A percentile compares a stretch with the other conserved stretches of the same genome.
These are phyloP conservation scores for Pyrrhosoma nymphula DNA, from an alignment of 2,888 invertebrate species.

Conservation along the genomic window DNA sequence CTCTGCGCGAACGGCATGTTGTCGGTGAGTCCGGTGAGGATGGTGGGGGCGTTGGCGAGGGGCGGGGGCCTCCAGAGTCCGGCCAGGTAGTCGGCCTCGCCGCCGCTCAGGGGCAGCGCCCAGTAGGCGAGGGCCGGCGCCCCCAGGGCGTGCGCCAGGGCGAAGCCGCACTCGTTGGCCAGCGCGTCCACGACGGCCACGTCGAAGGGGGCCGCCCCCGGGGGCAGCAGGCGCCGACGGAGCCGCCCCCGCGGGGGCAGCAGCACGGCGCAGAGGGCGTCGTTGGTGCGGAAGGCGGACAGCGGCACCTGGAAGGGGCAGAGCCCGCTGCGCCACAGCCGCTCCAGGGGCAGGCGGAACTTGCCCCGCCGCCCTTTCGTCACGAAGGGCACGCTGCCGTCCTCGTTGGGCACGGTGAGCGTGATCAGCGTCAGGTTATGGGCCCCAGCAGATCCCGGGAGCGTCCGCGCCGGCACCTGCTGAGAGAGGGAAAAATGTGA, in stretches of 20 bases:
- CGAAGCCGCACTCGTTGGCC: constrained; percentile 73
- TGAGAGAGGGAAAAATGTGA: not conserved
- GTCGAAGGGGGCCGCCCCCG: constrained; percentile 73
- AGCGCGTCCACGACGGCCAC: constrained; percentile 69
- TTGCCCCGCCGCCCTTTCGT: constrained; percentile 73
- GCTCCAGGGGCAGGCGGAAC: constrained; percentile 70
- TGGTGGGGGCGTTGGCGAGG: constrained; percentile 73
- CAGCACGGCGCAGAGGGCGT: constrained; percentile 74
- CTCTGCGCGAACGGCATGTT: constrained; percentile 74
- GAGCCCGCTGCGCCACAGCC: constrained; percentile 69
- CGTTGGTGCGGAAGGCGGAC: constrained; percentile 74
- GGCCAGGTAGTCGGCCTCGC: constrained; percentile 75
- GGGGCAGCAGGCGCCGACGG: constrained; percentile 71
- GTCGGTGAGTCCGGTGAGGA: constrained; percentile 73
- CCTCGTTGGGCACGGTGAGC: constrained; percentile 73
- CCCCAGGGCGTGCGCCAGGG: constrained; percentile 74
- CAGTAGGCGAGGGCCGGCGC: constrained; percentile 75
- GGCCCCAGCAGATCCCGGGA: not conserved
- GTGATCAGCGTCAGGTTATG: constrained; percentile 73
- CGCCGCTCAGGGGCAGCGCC: constrained; percentile 75
- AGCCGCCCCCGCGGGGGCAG: constrained; percentile 70
- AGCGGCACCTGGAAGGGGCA: constrained; percentile 71
- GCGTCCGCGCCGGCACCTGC: not conserved
- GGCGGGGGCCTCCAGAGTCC: constrained; percentile 73
- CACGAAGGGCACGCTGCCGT: constrained; percentile 73